Evolutionary conservation across 2,113 vertebrate genomes (phyloP).

Genomic region (Oryzias javanicus): DNA sequence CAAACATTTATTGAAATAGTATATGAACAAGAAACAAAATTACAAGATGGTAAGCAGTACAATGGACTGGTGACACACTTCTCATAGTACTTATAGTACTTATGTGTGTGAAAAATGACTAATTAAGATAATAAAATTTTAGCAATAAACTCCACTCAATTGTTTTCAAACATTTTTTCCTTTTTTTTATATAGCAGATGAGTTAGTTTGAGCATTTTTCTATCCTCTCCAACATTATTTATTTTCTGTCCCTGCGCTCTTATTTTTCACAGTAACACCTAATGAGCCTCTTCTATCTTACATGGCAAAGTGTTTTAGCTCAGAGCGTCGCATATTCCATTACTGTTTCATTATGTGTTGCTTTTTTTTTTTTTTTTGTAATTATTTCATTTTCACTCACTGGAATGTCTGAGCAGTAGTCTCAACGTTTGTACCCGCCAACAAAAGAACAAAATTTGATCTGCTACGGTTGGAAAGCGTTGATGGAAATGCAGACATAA

Average conservation of each 20-base stretch:
- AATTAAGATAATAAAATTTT: neutral
- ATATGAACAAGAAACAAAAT: too few species aligned
- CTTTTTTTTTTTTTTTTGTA: conserved; percentile 26
- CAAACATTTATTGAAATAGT: too few species aligned
- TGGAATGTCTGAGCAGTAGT: conserved; percentile 23
- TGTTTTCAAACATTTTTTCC: neutral
- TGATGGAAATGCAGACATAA: neutral
- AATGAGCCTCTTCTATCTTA: conserved; percentile 1
- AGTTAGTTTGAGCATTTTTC: neutral
- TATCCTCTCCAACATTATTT: conserved; percentile 3
- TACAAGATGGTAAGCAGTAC: too few species aligned
- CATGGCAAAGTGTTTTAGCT: conserved; percentile 5
- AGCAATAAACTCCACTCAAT: neutral
- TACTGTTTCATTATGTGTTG: conserved; percentile 28
- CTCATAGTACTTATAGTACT: too few species aligned
- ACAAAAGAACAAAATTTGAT: neutral
- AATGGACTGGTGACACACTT: too few species aligned
- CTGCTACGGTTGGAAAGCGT: neutral
- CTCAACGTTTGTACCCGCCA: conserved; percentile 26
- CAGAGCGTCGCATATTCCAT: conserved; percentile 34
- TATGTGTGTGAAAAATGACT: too few species aligned
- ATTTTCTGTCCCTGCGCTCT: neutral
- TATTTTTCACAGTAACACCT: conserved; percentile 2
- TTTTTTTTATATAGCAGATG: neutral
- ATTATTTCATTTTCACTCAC: conserved; percentile 43